Evolutionary conservation across 2,888 invertebrate genomes (phyloP), one percentile per base, ranked within the genome.

Genomic region (Tridacna crocea): DNA sequence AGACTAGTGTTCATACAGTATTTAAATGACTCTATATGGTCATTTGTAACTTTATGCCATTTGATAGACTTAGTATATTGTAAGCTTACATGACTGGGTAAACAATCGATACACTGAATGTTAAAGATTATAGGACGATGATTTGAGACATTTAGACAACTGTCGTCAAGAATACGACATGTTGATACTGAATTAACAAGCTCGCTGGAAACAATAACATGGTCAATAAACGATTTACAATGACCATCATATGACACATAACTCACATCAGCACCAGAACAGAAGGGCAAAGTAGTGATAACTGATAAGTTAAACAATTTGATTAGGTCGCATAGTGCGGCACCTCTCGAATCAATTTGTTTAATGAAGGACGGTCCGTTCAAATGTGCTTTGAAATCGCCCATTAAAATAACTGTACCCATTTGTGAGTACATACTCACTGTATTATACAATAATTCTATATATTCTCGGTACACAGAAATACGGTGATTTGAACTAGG

Each of bases 361-460:
- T 36, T 74, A 60, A 74, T 60, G 22, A 60, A 74, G 8, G 13
- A 11, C 0, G 2, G 13, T 0, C 75, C 63, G 17, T 75, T 55
- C 17, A 75, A 47, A 17, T 75, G 60, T 17, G 74, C 36, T 24
- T 60, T 74, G 26, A 74, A 74, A 60, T 74, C 74, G 27, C 74
- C 74, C 36, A 74, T 60, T 11, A 74, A 10, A 27, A 60, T 17
- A 19, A 60, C 27, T 36, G n/a, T 58, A 0, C 60, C 60, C 36
- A 17, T 60, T 15, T 60, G 26, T 36, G 36, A n/a, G n/a, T n/a
- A n/a, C n/a, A n/a, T n/a, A n/a, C n/a, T n/a, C n/a, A n/a, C n/a
- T n/a, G n/a, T n/a, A n/a, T n/a, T n/a, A n/a, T n/a, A n/a, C n/a
- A n/a, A n/a, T n/a, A n/a, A n/a, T n/a, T n/a, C n/a, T n/a, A n/a